These are phyloP conservation scores for Phrynosoma platyrhinos DNA, from an alignment of 2,113 vertebrate genomes.

Conservation along the genomic window DNA sequence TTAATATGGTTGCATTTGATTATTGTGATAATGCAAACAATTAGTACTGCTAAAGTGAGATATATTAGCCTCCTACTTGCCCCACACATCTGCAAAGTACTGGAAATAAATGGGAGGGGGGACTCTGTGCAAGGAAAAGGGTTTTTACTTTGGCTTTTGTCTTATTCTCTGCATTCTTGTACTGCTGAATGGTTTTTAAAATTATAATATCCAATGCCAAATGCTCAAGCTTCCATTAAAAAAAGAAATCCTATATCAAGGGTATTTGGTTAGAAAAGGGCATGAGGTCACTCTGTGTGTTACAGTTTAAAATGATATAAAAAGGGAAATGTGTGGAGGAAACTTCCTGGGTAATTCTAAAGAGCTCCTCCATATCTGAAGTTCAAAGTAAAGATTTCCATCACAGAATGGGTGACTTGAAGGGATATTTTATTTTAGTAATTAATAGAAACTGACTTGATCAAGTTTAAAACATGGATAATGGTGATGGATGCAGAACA, in stretches of 20 bases:
- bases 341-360: neutral
- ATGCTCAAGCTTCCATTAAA: constrained; percentile 56
- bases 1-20: constrained; percentile 88
- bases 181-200: constrained; percentile 75
- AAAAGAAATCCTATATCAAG: constrained; percentile 12
- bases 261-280: neutral
- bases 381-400: neutral
- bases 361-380: neutral
- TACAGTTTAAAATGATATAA: neutral
- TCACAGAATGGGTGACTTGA: neutral
- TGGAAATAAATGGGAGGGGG: constrained; percentile 77
- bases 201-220: constrained; percentile 68
- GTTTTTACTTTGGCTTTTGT: constrained; percentile 68
- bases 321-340: neutral
- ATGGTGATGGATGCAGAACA: neutral
- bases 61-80: constrained; percentile 80
- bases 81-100: constrained; percentile 77
- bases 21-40: constrained; percentile 88
- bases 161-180: constrained; percentile 65
- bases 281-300: neutral
- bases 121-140: constrained; percentile 68
- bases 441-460: neutral
- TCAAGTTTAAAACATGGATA: neutral
- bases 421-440: neutral
- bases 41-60: constrained; percentile 83